These are phyloP conservation scores for Condylura cristata DNA, from an alignment of 2,113 vertebrate genomes.

Conservation along the genomic window DNA sequence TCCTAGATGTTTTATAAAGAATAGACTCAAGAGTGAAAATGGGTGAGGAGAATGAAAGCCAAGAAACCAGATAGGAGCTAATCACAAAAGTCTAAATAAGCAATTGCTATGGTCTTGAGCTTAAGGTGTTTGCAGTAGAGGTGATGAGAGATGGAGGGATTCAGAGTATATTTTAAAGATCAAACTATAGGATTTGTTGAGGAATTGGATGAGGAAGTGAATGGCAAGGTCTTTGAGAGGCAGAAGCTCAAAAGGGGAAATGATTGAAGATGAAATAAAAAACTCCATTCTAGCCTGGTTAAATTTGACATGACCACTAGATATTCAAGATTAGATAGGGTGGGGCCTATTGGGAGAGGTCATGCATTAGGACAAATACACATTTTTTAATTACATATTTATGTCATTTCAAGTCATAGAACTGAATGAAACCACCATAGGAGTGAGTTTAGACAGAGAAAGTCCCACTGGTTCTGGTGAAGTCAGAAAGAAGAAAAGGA, in stretches of 20 bases:
- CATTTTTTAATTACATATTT: background rate
- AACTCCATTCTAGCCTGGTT: background rate
- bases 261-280: constrained; percentile 36
- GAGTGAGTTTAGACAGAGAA: background rate
- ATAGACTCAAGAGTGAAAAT: background rate
- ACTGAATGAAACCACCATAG: background rate
- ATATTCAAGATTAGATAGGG: background rate
- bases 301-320: constrained; percentile 20
- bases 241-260: background rate
- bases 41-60: background rate
- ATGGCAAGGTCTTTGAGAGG: background rate
- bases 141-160: background rate
- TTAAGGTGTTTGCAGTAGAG: background rate
- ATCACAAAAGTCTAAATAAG: background rate
- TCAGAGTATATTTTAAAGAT: background rate
- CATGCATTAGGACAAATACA: background rate
- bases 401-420: background rate
- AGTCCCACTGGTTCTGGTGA: background rate
- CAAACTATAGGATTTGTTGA: background rate
- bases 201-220: constrained; percentile 8
- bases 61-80: background rate
- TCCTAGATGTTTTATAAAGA: background rate
- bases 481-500: background rate
- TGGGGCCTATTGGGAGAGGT: background rate
- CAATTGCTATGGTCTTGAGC: background rate